Percentiles rank a stretch among this genome's conserved stretches.
phyloP scores from a whole-genome alignment of 2,113 vertebrate species.

The Anolis sagrei region DNA sequence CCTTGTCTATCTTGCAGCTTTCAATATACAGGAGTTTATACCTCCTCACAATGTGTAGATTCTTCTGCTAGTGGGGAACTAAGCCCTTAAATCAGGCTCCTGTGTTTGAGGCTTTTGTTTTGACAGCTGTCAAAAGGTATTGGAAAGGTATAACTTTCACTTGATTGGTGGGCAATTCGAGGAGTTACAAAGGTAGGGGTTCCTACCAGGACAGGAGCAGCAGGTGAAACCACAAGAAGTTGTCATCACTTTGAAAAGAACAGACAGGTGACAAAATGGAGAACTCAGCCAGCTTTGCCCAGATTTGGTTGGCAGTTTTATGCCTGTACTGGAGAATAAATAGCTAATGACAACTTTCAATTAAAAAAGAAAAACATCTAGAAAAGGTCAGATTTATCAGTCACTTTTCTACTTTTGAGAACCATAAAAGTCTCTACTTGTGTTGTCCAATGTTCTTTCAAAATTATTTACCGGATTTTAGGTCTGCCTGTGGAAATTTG shows the following conservation, averaged over 20 bases:
- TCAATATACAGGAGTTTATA: constrained; percentile 9
- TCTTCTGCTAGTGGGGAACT: constrained; percentile 21
- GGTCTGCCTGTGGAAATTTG: background rate
- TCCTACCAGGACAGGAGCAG: constrained; percentile 12
- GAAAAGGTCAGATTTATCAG: constrained; percentile 8
- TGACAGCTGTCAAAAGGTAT: constrained; percentile 55
- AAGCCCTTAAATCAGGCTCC: background rate
- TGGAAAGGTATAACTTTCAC: constrained; percentile 19
- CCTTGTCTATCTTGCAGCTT: accelerated
- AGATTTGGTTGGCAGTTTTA: constrained; percentile 26
- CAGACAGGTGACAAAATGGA: background rate
- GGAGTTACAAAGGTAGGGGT: background rate
- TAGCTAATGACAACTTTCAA: constrained; percentile 21
- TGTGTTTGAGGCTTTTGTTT: constrained; percentile 8
- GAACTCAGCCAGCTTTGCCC: background rate
- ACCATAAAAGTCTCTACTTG: background rate
- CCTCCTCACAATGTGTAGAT: background rate
- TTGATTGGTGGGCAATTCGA: background rate
- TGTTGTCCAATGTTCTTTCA: background rate
- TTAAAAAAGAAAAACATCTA: background rate
- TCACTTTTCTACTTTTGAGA: constrained; percentile 7
- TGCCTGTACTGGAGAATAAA: background rate
- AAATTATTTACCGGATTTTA: background rate
- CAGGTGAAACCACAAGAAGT: constrained; percentile 30
- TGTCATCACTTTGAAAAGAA: constrained; percentile 11